These are phyloP conservation scores for Maccullochella peelii DNA, from an alignment of 2,113 vertebrate genomes.

Conservation along the genomic window DNA sequence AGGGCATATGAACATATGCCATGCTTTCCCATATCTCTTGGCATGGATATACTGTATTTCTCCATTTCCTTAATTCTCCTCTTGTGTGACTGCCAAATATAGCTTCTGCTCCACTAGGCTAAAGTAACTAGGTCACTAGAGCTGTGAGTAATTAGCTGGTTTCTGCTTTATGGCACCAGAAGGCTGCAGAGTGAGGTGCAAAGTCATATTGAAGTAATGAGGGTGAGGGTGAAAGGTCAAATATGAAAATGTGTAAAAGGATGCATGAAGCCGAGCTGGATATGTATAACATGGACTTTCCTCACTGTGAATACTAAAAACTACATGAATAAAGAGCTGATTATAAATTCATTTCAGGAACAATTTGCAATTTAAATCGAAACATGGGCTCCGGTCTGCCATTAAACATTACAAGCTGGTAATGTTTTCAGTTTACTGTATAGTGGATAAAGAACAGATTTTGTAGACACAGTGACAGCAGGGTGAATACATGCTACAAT, in stretches of 20 bases:
- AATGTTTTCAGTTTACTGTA: slow-evolving; percentile 28
- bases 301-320: slow-evolving; percentile 14
- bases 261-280: background rate
- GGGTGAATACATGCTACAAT: slow-evolving; percentile 9
- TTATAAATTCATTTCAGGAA: slow-evolving; percentile 46
- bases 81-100: slow-evolving; percentile 72
- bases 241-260: slow-evolving; percentile 9
- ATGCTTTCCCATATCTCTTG: slow-evolving; percentile 66
- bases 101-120: slow-evolving; percentile 63
- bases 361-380: slow-evolving; percentile 50
- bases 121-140: slow-evolving; percentile 78
- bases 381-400: slow-evolving; percentile 19
- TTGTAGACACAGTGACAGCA: slow-evolving; percentile 20
- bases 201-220: slow-evolving; percentile 15
- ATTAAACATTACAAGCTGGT: slow-evolving; percentile 15
- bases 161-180: slow-evolving; percentile 53
- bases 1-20: slow-evolving; percentile 65
- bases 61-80: slow-evolving; percentile 72
- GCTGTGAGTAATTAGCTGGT: slow-evolving; percentile 75
- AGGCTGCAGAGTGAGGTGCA: background rate
- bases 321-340: slow-evolving; percentile 29
- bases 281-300: background rate
- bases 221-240: slow-evolving; percentile 44
- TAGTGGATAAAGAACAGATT: slow-evolving; percentile 21
- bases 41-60: slow-evolving; percentile 57